Base-by-base conservation (phyloP, 2,113 vertebrate genomes). In the Gobio gobio region DNA sequence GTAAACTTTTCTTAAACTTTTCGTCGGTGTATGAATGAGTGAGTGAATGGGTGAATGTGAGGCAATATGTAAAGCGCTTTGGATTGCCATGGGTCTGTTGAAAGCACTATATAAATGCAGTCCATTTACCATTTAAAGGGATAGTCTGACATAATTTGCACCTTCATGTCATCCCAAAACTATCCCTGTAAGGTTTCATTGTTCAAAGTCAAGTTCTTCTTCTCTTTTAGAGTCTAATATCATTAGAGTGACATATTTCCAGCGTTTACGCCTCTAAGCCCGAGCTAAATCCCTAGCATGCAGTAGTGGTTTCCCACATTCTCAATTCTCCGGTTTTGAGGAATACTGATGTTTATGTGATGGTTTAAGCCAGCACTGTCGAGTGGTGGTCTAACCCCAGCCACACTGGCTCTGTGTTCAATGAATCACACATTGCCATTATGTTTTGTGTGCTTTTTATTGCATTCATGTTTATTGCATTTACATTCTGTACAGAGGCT, bases 261-360 rank as follows among this genome's bases (percentile, higher is more conserved):
- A 49, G 43, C 9, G 6, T 81, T 66, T 66, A 29, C 29, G 24
- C 24, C 40, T 20, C 45, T 81, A 49, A 81, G 29, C 24, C 59
- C 24, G 49, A 51, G 49, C 24, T 33, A 81, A 81, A 64, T 80
- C 59, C 78, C 58, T 47, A 45, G 76, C 58, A 64, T 10, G 58
- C 13, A 45, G 40, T 47, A 63, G 78, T 45, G 78, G 78, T 79
- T 79, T 79, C 78, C 78, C 58, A 79, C 78, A 79, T 36, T 61
- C 58, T 79, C 36, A 63, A 10, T 45, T 47, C 36, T 79, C 54
- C 40, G 54, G 76, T 78, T 78, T 79, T 63, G 58, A 63, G 40
- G n/a, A 79, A 63, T n/a, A 40, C 58, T 61, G 14, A 29, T 45
- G 58, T 79, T 63, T 29, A 63, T 79, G 40, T 64, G 58, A 26